These are phyloP conservation scores for Sinocyclocheilus maitianheensis DNA, from an alignment of 2,113 vertebrate genomes.

Conservation along the genomic window DNA sequence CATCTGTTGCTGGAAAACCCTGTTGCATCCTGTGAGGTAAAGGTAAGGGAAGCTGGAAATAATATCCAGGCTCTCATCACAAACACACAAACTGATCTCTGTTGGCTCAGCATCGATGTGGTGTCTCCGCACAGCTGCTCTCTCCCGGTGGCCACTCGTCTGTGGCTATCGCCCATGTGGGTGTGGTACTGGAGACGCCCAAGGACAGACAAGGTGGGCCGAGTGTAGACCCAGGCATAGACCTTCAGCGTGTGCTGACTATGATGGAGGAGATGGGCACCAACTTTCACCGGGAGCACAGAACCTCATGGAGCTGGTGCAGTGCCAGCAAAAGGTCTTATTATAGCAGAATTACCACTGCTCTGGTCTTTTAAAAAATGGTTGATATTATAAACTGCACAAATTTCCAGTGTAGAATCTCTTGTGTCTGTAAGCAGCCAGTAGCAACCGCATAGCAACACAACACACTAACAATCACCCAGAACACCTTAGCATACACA, in stretches of 20 bases:
- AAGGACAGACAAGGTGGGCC: slow-evolving; percentile 49
- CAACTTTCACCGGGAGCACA: slow-evolving; percentile 91
- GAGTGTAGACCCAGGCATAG: slow-evolving; percentile 72
- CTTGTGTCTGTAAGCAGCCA: neutral
- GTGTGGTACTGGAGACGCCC: slow-evolving; percentile 68
- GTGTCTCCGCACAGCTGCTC: slow-evolving; percentile 78
- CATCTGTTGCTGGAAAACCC: slow-evolving; percentile 80
- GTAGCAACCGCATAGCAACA: neutral
- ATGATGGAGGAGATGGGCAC: slow-evolving; percentile 89
- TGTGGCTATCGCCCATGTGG: slow-evolving; percentile 76
- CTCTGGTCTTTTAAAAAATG: neutral
- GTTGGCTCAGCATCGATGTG: neutral
- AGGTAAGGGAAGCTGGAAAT: slow-evolving; percentile 75
- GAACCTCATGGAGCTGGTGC: slow-evolving; percentile 91
- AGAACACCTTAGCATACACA: neutral
- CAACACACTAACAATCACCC: neutral
- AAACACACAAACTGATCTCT: neutral
- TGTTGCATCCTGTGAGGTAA: slow-evolving; percentile 82
- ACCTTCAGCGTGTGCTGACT: slow-evolving; percentile 83
- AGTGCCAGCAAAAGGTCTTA: slow-evolving; percentile 86
- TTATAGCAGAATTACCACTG: neutral
- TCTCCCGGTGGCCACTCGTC: slow-evolving; percentile 82
- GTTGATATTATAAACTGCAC: neutral
- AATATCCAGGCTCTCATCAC: neutral
- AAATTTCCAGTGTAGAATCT: neutral